Evolutionary conservation across 2,888 invertebrate species (phyloP).

Genomic region (Drosophila algonquin): DNA sequence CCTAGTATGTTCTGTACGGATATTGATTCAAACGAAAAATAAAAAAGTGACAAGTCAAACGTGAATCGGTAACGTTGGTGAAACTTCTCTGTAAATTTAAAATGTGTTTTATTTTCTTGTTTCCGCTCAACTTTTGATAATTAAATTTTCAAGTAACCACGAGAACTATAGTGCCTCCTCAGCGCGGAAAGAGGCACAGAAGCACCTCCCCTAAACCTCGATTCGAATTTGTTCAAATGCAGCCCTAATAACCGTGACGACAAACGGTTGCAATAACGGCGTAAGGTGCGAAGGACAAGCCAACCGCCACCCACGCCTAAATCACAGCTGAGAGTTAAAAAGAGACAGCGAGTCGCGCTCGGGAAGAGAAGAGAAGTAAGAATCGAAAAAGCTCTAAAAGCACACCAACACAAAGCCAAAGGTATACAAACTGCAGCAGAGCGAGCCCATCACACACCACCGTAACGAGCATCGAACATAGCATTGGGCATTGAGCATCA

Average conservation of each 20-base stretch:
- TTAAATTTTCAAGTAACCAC: neutral
- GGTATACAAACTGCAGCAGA: neutral
- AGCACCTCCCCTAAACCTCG: constrained; percentile 1
- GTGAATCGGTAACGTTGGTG: neutral
- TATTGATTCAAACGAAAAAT: neutral
- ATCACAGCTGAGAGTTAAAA: constrained; percentile 6
- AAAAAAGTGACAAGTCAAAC: no score
- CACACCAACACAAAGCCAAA: neutral
- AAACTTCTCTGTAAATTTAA: neutral
- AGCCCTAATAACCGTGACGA: constrained; percentile 2
- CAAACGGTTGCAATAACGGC: constrained; percentile 5
- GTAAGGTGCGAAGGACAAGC: constrained; percentile 31
- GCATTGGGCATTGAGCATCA: neutral
- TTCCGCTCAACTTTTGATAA: neutral
- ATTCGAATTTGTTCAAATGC: neutral
- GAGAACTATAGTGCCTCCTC: neutral
- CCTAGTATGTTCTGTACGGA: neutral
- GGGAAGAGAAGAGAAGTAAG: neutral
- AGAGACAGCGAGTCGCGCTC: neutral
- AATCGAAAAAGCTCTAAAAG: neutral
- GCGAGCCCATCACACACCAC: neutral
- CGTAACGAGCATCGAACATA: no score
- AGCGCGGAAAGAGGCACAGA: neutral
- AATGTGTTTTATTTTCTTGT: neutral
- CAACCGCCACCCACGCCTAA: constrained; percentile 17